These are phyloP conservation scores for Tarsius wallacei DNA, from an alignment of 2,797 vertebrate genomes.

Conservation along the genomic window DNA sequence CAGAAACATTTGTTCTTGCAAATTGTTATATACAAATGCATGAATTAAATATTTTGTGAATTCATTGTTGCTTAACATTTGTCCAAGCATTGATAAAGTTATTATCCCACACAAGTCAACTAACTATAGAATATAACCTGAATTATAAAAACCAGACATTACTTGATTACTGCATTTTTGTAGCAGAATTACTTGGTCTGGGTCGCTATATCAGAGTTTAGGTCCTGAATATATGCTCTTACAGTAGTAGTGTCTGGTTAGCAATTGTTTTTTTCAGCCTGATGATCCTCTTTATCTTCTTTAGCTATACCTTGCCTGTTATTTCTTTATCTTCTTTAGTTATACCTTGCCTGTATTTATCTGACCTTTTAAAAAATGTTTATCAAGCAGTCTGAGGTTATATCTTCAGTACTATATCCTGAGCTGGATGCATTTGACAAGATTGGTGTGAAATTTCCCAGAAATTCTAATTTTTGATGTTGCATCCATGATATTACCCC, in stretches of 20 bases:
- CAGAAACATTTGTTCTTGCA: not conserved
- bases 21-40: not conserved
- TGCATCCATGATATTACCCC: not conserved
- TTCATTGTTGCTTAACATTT: not conserved
- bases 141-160: not conserved
- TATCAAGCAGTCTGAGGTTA: not conserved
- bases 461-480: slow-evolving; percentile 6
- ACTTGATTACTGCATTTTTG: slow-evolving; percentile 1
- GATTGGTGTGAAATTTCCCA: not conserved
- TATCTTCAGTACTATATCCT: not conserved
- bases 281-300: not conserved
- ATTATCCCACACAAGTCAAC: not conserved
- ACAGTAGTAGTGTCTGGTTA: not conserved
- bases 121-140: not conserved
- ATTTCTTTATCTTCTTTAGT: not conserved
- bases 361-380: not conserved
- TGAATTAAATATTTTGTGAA: not conserved
- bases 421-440: slow-evolving; percentile 24
- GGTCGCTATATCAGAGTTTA: not conserved
- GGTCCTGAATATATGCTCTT: slow-evolving; percentile 3
- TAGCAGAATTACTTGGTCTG: slow-evolving; percentile 42
- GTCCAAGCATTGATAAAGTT: not conserved
- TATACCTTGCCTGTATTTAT: not conserved
- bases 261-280: not conserved
- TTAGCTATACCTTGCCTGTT: not conserved